Evolutionary conservation across 1,140 invertebrate species (phyloP).

Genomic region (Dufourea novaeangliae): DNA sequence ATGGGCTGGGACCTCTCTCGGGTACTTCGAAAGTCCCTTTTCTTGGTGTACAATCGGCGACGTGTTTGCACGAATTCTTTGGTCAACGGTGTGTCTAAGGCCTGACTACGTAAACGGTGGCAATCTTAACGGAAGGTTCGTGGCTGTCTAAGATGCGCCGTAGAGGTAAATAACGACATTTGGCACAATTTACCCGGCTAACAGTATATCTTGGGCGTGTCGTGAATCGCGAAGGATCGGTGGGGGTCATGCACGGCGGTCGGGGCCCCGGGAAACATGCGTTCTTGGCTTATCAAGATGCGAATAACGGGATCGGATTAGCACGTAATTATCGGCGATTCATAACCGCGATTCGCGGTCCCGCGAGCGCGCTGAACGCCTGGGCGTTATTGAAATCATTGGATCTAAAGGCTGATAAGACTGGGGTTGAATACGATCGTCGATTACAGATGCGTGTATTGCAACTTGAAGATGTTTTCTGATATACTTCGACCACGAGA

Average conservation of each 20-base stretch:
- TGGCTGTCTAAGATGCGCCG: not conserved
- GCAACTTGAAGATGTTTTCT: not conserved
- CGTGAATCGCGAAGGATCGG: not conserved
- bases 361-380: not conserved
- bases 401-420: not conserved
- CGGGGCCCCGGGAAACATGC: not conserved
- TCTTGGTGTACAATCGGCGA: not conserved
- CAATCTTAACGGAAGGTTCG: not conserved
- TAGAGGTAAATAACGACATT: not conserved
- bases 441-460: not conserved
- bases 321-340: not conserved
- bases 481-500: too few relatives aligned
- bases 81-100: too few relatives aligned
- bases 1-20: not conserved
- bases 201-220: constrained; percentile 18
- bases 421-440: too few relatives aligned
- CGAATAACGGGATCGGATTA: constrained; percentile 15
- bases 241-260: not conserved
- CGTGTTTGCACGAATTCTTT: not conserved
- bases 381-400: not conserved
- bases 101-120: too few relatives aligned
- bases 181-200: not conserved
- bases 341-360: not conserved
- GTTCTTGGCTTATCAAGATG: not conserved
- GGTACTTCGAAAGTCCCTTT: not conserved